Base-by-base conservation (phyloP, 2,113 vertebrate species). In the Daboia siamensis region DNA sequence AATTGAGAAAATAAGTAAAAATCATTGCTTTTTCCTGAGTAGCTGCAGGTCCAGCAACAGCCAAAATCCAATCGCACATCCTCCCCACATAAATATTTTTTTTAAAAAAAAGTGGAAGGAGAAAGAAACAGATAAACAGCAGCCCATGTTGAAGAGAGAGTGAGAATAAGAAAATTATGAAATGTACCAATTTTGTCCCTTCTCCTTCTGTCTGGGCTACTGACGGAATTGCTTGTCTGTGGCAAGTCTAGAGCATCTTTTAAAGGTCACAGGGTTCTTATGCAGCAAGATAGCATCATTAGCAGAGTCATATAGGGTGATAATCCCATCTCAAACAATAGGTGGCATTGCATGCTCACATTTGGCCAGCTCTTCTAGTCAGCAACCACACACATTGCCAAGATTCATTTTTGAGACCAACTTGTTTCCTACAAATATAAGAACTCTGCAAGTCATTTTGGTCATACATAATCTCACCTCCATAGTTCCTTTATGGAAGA, bases 261-360 rank as follows among this genome's bases (percentile, higher is more conserved):
- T 80, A 39, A 80, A 33, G 74, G 74, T 21, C 33, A 80, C 74
- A 44, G 17, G 74, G 20, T 80, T 44, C 17, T 80, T 80, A 33
- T 21, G 33, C 39, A 17, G 17, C 33, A 80, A 80, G 74, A 80
- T 44, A 80, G 33, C 74, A 44, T 17, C 39, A 21, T 80, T 44
- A 80, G 17, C 74, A 44, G 1, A 80, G 33, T 80, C 33, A 80
- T 10, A 80, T 80, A 11, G 24, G 54, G 55, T 80, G 92, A 92
- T 48, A 90, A 80, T 91, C 94, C 11, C 0, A 57, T 92, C 87
- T 55, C 52, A 94, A 96, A 94, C 98, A 96, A 97, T 95, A 98
- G 97, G 94, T 98, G 97, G 97, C 96, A 96, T 96, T 97, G 87
- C 94, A 97, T 97, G 91, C 97, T 95, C 97, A 97, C 96, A 94